These are phyloP conservation scores for Hetaerina americana DNA, from an alignment of 1,140 invertebrate species.

Conservation along the genomic window DNA sequence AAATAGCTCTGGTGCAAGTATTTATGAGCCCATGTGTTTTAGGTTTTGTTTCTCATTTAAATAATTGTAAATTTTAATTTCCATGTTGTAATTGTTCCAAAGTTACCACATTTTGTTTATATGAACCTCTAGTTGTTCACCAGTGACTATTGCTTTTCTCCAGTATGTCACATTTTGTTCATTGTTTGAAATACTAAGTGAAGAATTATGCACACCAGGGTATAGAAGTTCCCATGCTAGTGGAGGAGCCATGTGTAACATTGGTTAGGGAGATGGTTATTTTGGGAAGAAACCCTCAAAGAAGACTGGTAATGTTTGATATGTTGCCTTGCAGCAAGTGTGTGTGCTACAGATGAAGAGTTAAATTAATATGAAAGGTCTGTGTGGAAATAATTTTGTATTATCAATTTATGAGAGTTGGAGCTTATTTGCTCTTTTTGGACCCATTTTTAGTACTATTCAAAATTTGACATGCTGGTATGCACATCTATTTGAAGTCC, in stretches of 20 bases:
- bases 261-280: background rate
- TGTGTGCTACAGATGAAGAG: background rate
- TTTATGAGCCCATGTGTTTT: no score
- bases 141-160: no score
- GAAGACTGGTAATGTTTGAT: background rate
- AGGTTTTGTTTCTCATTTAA: no score
- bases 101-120: no score
- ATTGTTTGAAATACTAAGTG: background rate
- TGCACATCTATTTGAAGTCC: background rate
- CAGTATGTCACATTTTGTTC: no score
- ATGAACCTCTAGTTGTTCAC: no score
- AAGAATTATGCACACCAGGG: background rate
- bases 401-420: background rate
- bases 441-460: background rate
- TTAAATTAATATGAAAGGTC: background rate
- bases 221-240: background rate
- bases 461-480: background rate
- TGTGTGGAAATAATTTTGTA: background rate
- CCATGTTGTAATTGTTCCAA: no score
- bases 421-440: background rate
- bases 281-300: background rate
- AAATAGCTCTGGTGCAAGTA: no score
- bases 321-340: background rate
- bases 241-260: background rate
- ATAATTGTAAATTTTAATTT: no score